A percentile compares a stretch with the other conserved stretches of the same genome.
Conservation (phyloP, 2,113 vertebrate genomes). For the Rhinichthys klamathensis region DNA sequence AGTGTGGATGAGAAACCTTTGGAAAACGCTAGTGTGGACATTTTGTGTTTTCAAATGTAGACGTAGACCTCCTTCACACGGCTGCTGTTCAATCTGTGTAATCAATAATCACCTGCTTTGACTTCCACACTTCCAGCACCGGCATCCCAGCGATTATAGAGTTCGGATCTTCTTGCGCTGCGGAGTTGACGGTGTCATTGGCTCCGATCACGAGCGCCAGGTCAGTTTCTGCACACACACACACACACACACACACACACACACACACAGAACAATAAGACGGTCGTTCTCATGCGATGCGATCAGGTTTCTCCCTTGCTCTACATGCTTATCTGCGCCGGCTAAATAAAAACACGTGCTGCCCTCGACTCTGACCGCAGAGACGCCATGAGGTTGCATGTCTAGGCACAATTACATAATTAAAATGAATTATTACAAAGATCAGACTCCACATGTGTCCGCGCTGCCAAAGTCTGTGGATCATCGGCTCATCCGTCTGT, state of each 20-base stretch:
- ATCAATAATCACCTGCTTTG: slow-evolving; percentile 86
- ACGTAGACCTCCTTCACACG: too few relatives aligned
- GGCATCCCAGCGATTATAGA: slow-evolving; percentile 98
- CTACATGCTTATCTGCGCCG: slow-evolving; percentile 58
- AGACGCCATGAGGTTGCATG: slow-evolving; percentile 47
- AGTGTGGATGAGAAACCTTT: too few relatives aligned
- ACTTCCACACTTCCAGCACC: slow-evolving; percentile 97
- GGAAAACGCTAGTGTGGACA: too few relatives aligned
- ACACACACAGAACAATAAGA: slow-evolving; percentile 8
- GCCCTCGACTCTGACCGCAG: neutral
- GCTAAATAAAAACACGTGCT: slow-evolving; percentile 78
- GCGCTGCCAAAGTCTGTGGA: neutral
- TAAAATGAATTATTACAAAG: slow-evolving; percentile 54
- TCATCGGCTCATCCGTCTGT: neutral
- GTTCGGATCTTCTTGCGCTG: slow-evolving; percentile 95
- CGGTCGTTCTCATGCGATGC: slow-evolving; percentile 24
- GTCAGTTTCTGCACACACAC: slow-evolving; percentile 83
- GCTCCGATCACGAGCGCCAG: slow-evolving; percentile 94
- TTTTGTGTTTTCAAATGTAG: too few relatives aligned
- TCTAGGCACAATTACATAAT: slow-evolving; percentile 63
- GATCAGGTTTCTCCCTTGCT: slow-evolving; percentile 38
- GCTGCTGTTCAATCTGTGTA: too few relatives aligned
- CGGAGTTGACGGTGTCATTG: slow-evolving; percentile 97
- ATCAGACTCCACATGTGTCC: slow-evolving; percentile 44
- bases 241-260: neutral